Base-by-base conservation (phyloP, 2,797 vertebrate species). In the Columba guinea region DNA sequence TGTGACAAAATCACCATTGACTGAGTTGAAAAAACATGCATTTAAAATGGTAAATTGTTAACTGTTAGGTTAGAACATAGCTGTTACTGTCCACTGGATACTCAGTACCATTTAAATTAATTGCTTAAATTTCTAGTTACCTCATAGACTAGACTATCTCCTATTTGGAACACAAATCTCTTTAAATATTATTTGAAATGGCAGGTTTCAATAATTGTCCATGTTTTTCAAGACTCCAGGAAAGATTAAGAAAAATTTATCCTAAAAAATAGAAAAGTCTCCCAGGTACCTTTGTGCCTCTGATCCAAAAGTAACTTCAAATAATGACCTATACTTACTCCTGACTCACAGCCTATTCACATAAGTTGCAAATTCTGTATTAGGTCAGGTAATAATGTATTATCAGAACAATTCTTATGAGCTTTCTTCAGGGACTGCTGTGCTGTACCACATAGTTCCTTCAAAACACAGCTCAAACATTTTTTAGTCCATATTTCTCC, bases 101-200 rank as follows among this genome's bases (percentile, higher is more conserved):
- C 71, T 92, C 79, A 89, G 73, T 56, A 89, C 35, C 68, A 90
- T 95, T 95, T 92, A 95, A 96, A 97, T 94, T 81, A 96, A 97
- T 84, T 80, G 83, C 87, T 89, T 95, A 96, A 67, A 93, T 95
- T 96, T 27, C 24, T 95, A 91, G 91, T 90, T 90, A 97, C 75
- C 46, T 86, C 80, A 79, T 75, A 97, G 85, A 84, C 82, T 88
- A 68, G 51, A 97, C 87, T 10, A 94, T 80, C 77, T 93, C 84
- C 95, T 91, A 30, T 4, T 90, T n/a, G 95, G 62, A 95, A 81
- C 67, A 94, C 83, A 92, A 96, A 95, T 15, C 69, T 60, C 24
- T 67, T 93, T 90, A 95, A 89, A 93, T 81, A 87, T 2, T 1
- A 91, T 78, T 84, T 89, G 84, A 96, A 93, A 95, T 90, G 48